phyloP scores from a whole-genome alignment of 2,797 vertebrate species.

The Melanotaenia maccullochi region DNA sequence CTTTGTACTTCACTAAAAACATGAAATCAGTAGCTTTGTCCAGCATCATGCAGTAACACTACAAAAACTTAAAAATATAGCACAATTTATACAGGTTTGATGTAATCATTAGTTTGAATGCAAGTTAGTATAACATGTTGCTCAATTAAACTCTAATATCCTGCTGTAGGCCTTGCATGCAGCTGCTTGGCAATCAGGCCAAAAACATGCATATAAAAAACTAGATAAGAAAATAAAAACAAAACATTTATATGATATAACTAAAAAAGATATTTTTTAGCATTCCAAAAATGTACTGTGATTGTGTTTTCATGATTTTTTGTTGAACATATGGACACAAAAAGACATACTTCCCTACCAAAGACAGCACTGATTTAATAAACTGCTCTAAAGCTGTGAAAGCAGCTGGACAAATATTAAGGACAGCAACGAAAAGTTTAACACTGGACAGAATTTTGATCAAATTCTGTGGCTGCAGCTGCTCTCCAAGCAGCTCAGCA shows the following conservation, averaged over 20 bases:
- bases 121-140: background rate
- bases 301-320: too few species aligned
- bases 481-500: conserved; percentile 60
- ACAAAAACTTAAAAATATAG: background rate
- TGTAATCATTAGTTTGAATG: background rate
- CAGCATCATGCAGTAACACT: background rate
- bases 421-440: conserved; percentile 21
- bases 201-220: background rate
- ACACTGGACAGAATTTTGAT: conserved; percentile 36
- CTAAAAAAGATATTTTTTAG: background rate
- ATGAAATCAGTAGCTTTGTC: background rate
- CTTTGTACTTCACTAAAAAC: background rate
- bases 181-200: background rate
- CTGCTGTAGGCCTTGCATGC: background rate
- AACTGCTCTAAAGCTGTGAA: background rate
- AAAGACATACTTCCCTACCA: too few species aligned
- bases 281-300: too few species aligned
- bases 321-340: too few species aligned
- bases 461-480: conserved; percentile 48
- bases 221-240: background rate
- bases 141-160: background rate
- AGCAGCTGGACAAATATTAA: background rate
- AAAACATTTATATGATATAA: background rate
- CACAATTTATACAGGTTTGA: background rate
- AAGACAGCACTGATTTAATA: background rate